A percentile compares a stretch with the other conserved stretches of the same genome.
Conservation (phyloP, 1,140 invertebrate genomes). For the Dendrolimus kikuchii region DNA sequence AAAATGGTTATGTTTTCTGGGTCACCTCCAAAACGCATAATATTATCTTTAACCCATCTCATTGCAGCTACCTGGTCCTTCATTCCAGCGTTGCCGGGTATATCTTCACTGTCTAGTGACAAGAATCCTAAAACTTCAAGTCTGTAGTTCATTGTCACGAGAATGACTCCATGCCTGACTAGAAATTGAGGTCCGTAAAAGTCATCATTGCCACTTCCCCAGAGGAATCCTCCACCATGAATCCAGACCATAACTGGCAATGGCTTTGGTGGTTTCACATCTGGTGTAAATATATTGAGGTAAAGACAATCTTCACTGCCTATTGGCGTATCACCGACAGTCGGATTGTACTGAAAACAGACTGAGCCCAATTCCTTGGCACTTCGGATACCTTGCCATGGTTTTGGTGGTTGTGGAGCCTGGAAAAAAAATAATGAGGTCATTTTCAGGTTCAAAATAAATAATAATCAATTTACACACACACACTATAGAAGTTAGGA, state of each 20-base stretch:
- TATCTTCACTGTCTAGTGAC: conserved; percentile 69
- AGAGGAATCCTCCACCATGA: conserved; percentile 75
- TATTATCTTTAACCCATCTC: conserved; percentile 76
- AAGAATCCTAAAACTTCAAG: conserved; percentile 17
- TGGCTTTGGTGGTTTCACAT: conserved; percentile 20
- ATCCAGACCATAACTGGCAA: conserved; percentile 28
- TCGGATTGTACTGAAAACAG: conserved; percentile 18
- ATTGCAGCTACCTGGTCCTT: conserved; percentile 77
- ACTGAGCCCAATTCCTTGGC: conserved; percentile 23
- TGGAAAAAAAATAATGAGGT: conserved; percentile 11
- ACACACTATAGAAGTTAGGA: no score
- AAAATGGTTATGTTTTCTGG: conserved; percentile 72
- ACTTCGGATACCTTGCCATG: conserved; percentile 25
- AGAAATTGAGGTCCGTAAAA: conserved; percentile 75
- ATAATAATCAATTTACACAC: no score
- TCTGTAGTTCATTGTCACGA: conserved; percentile 53
- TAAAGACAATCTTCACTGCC: conserved; percentile 73
- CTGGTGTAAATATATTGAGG: conserved; percentile 74
- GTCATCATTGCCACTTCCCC: conserved; percentile 67
- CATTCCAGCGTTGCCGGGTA: conserved; percentile 79
- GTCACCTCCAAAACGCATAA: conserved; percentile 78
- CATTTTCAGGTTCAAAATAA: no score
- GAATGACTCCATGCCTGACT: conserved; percentile 73
- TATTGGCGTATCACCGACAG: conserved; percentile 13
- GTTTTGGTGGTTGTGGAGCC: conserved; percentile 26